Conservation (phyloP, 2,797 vertebrate genomes). For the Holocentrus rufus region DNA sequence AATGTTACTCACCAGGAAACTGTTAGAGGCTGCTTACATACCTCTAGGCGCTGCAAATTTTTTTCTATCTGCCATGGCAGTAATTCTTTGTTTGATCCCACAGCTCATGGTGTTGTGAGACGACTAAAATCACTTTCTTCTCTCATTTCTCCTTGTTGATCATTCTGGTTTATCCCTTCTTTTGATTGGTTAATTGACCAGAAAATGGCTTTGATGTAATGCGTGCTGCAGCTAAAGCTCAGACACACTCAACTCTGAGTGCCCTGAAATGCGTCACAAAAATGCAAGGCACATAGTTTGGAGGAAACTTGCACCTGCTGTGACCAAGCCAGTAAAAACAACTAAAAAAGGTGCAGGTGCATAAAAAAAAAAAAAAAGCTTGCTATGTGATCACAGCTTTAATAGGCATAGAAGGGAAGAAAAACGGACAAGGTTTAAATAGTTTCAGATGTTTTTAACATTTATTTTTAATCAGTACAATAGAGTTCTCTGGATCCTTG, state of each 20-base stretch:
- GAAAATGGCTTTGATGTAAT: no score
- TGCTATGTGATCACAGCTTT: constrained; percentile 26
- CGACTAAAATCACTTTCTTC: neutral
- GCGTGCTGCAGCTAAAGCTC: no score
- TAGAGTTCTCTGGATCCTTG: constrained; percentile 1
- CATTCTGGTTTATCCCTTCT: no score
- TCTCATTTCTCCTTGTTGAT: constrained; percentile 12
- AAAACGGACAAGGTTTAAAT: constrained; percentile 30
- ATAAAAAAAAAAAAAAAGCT: constrained; percentile 34
- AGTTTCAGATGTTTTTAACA: constrained; percentile 18
- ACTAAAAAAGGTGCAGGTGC: constrained; percentile 11
- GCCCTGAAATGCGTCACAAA: no score
- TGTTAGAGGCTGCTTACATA: neutral
- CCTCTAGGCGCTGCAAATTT: constrained; percentile 14
- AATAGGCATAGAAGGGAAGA: constrained; percentile 2
- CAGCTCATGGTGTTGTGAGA: neutral
- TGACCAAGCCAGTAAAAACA: constrained; percentile 24
- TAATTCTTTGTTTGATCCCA: neutral
- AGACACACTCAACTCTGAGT: no score
- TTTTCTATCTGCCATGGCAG: constrained; percentile 10
- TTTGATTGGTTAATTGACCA: no score
- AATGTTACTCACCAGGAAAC: no score
- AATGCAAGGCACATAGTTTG: neutral
- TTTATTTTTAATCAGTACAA: constrained; percentile 22
- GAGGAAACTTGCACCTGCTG: neutral